A percentile compares a stretch with the other conserved stretches of the same genome.
These are phyloP conservation scores for Tenualosa thibaudeaui DNA, from an alignment of 2,797 vertebrate species.

Conservation along the genomic window DNA sequence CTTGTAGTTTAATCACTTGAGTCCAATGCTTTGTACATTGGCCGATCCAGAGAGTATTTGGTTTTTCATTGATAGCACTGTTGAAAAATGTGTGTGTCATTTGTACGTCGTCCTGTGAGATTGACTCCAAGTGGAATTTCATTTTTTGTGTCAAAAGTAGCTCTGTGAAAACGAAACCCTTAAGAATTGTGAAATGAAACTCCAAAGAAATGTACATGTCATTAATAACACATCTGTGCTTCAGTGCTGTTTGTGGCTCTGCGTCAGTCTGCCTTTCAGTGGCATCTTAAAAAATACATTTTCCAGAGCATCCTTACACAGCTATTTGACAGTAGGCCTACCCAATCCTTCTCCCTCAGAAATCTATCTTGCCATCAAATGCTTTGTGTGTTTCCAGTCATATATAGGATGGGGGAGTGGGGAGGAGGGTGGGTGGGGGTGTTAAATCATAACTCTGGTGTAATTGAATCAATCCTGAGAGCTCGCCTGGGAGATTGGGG, in stretches of 20 bases:
- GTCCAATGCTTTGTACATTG: neutral
- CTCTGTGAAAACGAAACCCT: neutral
- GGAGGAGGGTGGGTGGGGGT: neutral
- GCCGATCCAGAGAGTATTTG: neutral
- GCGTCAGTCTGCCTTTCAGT: neutral
- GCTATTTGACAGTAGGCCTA: neutral
- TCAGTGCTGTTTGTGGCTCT: neutral
- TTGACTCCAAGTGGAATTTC: neutral
- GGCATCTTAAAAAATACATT: neutral
- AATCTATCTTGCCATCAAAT: constrained; percentile 12
- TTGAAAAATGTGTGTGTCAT: neutral
- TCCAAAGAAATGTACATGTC: neutral
- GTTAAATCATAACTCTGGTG: constrained; percentile 54
- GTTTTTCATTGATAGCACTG: neutral
- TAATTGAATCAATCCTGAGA: constrained; percentile 65
- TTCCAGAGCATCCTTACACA: neutral
- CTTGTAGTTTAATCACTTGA: neutral
- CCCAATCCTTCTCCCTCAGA: neutral
- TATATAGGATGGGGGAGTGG: neutral
- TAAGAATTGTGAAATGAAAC: neutral
- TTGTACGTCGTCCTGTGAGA: neutral
- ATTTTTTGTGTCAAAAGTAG: neutral
- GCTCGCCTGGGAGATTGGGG: constrained; percentile 69
- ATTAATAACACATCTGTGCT: neutral
- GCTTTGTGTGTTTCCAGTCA: neutral